Percentiles rank a stretch among this genome's conserved stretches.
Conservation (phyloP, 2,888 invertebrate species). For the Lepidocyrtinus sp. region DNA sequence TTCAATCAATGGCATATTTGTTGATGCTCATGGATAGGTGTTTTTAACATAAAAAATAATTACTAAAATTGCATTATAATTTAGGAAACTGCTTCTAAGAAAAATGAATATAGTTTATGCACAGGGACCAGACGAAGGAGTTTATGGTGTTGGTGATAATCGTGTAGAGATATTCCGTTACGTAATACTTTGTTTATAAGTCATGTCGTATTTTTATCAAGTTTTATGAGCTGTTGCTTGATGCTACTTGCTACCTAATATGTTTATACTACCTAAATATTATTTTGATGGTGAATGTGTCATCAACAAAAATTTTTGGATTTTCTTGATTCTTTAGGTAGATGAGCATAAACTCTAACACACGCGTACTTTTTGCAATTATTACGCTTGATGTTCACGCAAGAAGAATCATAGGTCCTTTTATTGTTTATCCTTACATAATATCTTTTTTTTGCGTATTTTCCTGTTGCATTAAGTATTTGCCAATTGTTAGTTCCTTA, state of each 20-base stretch:
- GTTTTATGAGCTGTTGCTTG: slow-evolving; percentile 24
- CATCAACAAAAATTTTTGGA: neutral
- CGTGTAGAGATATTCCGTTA: no score
- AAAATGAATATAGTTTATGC: no score
- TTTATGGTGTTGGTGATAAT: no score
- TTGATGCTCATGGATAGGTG: no score
- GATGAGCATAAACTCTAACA: neutral
- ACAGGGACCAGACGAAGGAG: no score
- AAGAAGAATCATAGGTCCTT: slow-evolving; percentile 34
- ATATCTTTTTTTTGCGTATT: slow-evolving; percentile 28
- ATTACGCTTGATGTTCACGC: slow-evolving; percentile 36
- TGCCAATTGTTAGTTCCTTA: neutral
- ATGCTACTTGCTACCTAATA: slow-evolving; percentile 2
- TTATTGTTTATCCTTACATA: slow-evolving; percentile 52
- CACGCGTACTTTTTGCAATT: neutral
- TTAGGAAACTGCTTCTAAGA: no score
- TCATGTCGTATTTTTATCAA: slow-evolving; percentile 22
- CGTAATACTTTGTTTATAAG: no score
- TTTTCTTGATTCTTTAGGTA: neutral
- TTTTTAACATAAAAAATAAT: no score
- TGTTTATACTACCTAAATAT: neutral
- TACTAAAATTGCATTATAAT: no score
- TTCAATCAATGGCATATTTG: no score
- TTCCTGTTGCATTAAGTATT: neutral
- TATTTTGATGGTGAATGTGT: neutral